phyloP scores from a whole-genome alignment of 30 jellyfish, hydroid and myxozoan species.

The Pseudorhiza aurosa region DNA sequence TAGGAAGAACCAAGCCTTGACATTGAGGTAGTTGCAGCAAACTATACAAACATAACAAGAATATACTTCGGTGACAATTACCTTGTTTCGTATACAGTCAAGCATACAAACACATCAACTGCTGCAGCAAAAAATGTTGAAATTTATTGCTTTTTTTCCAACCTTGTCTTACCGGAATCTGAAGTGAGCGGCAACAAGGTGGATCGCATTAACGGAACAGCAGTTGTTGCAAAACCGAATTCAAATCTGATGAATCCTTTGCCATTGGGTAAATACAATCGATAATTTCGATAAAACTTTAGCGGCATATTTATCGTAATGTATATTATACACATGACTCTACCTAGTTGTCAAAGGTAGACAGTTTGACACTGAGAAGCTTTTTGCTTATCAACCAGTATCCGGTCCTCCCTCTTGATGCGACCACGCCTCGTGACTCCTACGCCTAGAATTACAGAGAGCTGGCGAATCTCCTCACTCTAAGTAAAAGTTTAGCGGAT shows the following conservation, averaged over 20 bases:
- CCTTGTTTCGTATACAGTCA: conserved; percentile 43
- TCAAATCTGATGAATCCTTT: not conserved
- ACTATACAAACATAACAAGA: conserved; percentile 62
- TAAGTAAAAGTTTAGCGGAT: no score
- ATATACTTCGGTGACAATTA: conserved; percentile 68
- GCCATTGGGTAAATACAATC: not conserved
- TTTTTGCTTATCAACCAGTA: no score
- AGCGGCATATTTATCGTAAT: no score
- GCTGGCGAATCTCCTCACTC: no score
- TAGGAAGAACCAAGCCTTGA: conserved; percentile 83
- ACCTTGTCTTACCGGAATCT: conserved; percentile 24
- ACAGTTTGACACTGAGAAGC: no score
- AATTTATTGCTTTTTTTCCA: conserved; percentile 35
- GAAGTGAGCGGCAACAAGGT: conserved; percentile 12
- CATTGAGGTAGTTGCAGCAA: conserved; percentile 38
- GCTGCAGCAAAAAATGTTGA: conserved; percentile 42
- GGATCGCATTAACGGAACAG: not conserved
- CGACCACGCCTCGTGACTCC: no score
- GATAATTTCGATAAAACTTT: no score
- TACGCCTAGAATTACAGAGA: no score
- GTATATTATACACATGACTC: no score
- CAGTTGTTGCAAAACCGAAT: conserved; percentile 11
- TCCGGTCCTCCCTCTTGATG: no score
- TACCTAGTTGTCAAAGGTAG: no score
- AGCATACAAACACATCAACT: conserved; percentile 77